Percentiles rank a stretch among this genome's conserved stretches.
Conservation (phyloP, 2,113 vertebrate genomes). For the Xerus inauris region DNA sequence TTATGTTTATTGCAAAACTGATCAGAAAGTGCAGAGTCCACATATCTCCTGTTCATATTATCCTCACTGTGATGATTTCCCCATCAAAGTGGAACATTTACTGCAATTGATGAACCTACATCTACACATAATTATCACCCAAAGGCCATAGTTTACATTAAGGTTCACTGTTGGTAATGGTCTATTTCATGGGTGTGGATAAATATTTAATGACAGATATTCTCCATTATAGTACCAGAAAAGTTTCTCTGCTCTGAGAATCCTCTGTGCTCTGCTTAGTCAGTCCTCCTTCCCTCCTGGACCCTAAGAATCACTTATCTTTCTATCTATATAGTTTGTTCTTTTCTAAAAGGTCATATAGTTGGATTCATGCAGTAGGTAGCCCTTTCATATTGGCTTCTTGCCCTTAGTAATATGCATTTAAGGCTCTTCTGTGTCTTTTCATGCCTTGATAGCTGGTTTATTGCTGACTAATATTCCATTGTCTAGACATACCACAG, state of each 20-base stretch:
- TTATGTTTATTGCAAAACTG: background rate
- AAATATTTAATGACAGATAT: background rate
- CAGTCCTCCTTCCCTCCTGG: accelerated
- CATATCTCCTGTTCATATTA: no score
- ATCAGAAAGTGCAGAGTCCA: background rate
- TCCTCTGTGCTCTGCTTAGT: background rate
- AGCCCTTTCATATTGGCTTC: background rate
- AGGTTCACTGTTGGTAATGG: background rate
- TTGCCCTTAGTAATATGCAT: background rate
- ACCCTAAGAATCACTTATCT: background rate
- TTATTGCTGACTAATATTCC: background rate
- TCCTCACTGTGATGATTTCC: background rate
- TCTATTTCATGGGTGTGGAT: background rate
- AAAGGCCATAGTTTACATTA: background rate
- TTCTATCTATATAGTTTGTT: background rate
- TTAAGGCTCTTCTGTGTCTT: background rate
- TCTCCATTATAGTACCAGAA: background rate
- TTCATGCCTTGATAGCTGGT: background rate
- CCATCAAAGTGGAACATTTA: background rate
- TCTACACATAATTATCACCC: background rate
- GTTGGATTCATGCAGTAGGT: background rate
- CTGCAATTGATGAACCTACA: background rate
- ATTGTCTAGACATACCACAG: background rate
- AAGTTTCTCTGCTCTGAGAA: background rate
- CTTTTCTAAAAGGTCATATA: conserved; percentile 1